A percentile compares a stretch with the other conserved stretches of the same genome.
phyloP scores from a whole-genome alignment of 2,888 invertebrate genomes.

The Formica aserva region DNA sequence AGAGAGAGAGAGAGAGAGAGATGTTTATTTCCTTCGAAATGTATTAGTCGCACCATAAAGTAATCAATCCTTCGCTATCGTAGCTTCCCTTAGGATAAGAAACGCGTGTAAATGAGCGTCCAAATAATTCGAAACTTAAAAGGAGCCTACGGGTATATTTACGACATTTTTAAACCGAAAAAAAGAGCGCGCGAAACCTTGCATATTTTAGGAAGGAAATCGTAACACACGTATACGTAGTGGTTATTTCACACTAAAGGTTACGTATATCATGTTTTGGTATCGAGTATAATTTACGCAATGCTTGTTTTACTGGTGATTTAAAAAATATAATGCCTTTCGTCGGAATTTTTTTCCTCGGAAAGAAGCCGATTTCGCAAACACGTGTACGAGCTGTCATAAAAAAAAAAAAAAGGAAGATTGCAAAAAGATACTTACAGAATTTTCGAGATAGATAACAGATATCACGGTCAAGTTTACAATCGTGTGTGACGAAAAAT shows the following conservation, averaged over 20 bases:
- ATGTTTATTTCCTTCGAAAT: conserved; percentile 24
- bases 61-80: conserved; percentile 39
- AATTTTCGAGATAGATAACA: neutral
- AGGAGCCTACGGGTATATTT: neutral
- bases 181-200: neutral
- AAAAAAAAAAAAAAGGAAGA: neutral
- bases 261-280: neutral
- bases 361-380: neutral
- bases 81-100: neutral
- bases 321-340: neutral
- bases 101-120: neutral
- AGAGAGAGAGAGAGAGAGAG: neutral
- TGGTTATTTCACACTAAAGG: neutral
- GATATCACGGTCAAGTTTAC: neutral
- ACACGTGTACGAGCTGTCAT: neutral
- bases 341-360: neutral
- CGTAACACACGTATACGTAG: neutral
- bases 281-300: neutral
- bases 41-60: conserved; percentile 25
- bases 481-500: neutral
- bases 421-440: neutral
- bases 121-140: neutral
- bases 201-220: neutral
- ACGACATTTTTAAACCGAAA: neutral
- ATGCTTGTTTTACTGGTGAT: neutral